A percentile compares a stretch with the other conserved stretches of the same genome.
Conservation (phyloP, 1,140 invertebrate species). For the Harpegnathos saltator region DNA sequence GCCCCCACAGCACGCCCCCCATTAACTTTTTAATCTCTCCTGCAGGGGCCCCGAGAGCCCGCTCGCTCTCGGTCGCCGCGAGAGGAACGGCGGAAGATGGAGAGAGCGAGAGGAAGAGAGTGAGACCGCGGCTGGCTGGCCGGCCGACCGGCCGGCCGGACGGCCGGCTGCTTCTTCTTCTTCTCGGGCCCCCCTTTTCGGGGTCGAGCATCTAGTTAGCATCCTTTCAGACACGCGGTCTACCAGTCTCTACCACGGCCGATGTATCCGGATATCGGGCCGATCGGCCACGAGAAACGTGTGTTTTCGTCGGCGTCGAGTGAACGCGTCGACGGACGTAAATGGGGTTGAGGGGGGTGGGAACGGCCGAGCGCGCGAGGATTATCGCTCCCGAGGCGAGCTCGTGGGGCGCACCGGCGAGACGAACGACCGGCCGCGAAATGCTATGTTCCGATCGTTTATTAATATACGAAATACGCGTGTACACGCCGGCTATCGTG, state of each 20-base stretch:
- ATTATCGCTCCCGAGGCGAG: background rate
- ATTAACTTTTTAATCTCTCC: slow-evolving; percentile 83
- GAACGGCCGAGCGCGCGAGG: slow-evolving; percentile 28
- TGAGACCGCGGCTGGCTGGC: slow-evolving; percentile 30
- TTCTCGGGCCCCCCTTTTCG: slow-evolving; percentile 65
- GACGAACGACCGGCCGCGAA: no score
- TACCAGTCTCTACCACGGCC: slow-evolving; percentile 66
- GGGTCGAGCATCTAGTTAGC: slow-evolving; percentile 79
- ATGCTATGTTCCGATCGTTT: no score
- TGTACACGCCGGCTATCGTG: no score
- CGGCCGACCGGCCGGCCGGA: slow-evolving; percentile 27
- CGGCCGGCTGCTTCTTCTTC: slow-evolving; percentile 20
- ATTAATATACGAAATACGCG: no score
- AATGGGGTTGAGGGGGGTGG: slow-evolving; percentile 27
- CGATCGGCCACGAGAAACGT: slow-evolving; percentile 61
- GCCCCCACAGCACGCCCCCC: slow-evolving; percentile 82
- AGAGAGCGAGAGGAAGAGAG: slow-evolving; percentile 46
- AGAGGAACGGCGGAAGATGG: slow-evolving; percentile 48
- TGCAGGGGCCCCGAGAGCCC: slow-evolving; percentile 57
- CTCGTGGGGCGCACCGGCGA: no score
- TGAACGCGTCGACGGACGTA: slow-evolving; percentile 24
- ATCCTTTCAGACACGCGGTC: slow-evolving; percentile 79
- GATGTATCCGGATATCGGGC: slow-evolving; percentile 69
- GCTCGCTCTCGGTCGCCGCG: slow-evolving; percentile 37
- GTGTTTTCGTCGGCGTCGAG: slow-evolving; percentile 63